Percentiles rank a stretch among this genome's conserved stretches.
Evolutionary conservation across 2,113 vertebrate genomes (phyloP).

Genomic region (Gallinago paraguaiae): DNA sequence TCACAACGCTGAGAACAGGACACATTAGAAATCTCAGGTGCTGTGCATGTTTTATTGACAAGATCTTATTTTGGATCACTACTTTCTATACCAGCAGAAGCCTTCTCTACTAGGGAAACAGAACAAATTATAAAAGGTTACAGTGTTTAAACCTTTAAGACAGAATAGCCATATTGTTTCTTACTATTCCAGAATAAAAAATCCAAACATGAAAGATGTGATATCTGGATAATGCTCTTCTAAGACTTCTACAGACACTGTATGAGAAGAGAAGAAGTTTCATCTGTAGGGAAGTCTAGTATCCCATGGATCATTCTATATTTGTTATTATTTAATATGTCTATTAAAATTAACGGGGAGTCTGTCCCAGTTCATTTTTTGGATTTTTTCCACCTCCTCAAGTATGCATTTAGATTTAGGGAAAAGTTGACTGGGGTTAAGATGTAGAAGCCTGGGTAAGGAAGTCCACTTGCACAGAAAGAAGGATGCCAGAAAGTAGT

Average conservation of each 20-base stretch:
- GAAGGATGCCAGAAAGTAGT: background rate
- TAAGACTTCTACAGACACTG: background rate
- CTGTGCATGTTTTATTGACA: background rate
- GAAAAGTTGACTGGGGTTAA: background rate
- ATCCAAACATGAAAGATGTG: background rate
- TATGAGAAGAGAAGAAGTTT: background rate
- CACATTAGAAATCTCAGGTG: background rate
- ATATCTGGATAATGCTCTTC: background rate
- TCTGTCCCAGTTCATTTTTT: background rate
- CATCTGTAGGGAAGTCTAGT: background rate
- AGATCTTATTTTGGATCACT: background rate
- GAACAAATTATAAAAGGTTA: background rate
- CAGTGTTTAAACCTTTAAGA: background rate
- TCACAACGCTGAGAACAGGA: background rate
- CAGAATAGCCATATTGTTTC: background rate
- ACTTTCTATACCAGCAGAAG: background rate
- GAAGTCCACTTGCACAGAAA: background rate
- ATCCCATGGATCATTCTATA: accelerated
- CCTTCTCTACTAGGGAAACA: background rate
- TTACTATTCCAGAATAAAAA: background rate
- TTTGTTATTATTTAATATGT: background rate
- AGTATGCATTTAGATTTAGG: background rate
- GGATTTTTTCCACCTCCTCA: background rate
- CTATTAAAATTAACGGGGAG: background rate
- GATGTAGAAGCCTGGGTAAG: background rate